These are phyloP conservation scores for Glareola pratincola DNA, from an alignment of 2,113 vertebrate species.

Conservation along the genomic window DNA sequence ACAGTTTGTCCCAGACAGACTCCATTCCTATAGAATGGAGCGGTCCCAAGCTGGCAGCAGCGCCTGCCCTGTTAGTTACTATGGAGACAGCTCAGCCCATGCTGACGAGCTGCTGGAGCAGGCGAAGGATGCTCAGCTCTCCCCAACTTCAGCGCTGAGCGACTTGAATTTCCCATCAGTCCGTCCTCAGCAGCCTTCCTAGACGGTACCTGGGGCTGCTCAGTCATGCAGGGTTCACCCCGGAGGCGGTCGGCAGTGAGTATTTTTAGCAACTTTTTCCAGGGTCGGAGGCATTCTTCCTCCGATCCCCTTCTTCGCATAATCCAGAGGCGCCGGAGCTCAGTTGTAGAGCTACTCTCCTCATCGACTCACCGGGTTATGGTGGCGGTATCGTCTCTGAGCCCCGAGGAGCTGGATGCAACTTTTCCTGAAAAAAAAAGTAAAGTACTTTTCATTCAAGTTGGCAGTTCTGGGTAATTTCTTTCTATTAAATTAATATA, in stretches of 20 bases:
- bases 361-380: slow-evolving; percentile 82
- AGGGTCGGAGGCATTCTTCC: slow-evolving; percentile 78
- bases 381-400: slow-evolving; percentile 78
- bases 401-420: slow-evolving; percentile 66
- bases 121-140: slow-evolving; percentile 63
- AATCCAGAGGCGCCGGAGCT: slow-evolving; percentile 73
- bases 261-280: slow-evolving; percentile 70
- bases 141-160: slow-evolving; percentile 56
- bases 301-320: slow-evolving; percentile 75
- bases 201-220: neutral
- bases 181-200: neutral
- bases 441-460: slow-evolving; percentile 69
- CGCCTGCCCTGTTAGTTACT: slow-evolving; percentile 77
- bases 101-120: slow-evolving; percentile 70
- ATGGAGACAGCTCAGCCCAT: slow-evolving; percentile 84
- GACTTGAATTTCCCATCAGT: neutral
- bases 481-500: neutral
- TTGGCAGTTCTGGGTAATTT: neutral
- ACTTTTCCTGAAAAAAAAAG: slow-evolving; percentile 71
- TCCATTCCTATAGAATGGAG: slow-evolving; percentile 44
- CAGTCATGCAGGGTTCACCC: slow-evolving; percentile 72
- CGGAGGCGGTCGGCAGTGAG: slow-evolving; percentile 62
- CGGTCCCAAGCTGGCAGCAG: slow-evolving; percentile 66
- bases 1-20: slow-evolving; percentile 59
- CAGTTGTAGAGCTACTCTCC: slow-evolving; percentile 77